Percentiles rank a stretch among this genome's conserved stretches.
Conservation (phyloP, 2,888 invertebrate species). For the Dicycla oo region DNA sequence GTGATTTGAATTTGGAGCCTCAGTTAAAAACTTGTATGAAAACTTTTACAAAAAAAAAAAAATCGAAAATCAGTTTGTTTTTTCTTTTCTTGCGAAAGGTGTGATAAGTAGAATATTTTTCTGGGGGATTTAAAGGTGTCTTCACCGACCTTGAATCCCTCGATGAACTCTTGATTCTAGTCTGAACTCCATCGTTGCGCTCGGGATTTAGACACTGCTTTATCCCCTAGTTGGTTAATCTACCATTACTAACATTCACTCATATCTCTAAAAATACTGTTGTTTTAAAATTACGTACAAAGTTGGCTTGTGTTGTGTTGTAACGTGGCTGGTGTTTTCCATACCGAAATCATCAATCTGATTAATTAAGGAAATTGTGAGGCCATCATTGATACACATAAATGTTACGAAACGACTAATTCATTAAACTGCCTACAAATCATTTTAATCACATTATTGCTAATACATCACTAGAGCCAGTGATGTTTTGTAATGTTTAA, state of each 20-base stretch:
- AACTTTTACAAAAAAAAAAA: not conserved
- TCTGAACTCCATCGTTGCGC: not conserved
- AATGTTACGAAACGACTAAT: conserved; percentile 18
- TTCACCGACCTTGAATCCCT: not conserved
- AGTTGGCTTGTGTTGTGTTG: not conserved
- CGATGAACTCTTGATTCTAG: not conserved
- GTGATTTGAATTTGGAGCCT: not conserved
- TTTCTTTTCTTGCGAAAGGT: not conserved
- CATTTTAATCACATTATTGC: conserved; percentile 11
- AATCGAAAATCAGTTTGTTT: not conserved
- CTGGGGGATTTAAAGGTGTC: not conserved
- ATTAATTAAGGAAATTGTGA: conserved; percentile 30
- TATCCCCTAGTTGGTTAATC: not conserved
- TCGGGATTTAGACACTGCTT: not conserved
- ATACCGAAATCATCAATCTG: conserved; percentile 13
- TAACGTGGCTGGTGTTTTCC: conserved; percentile 13
- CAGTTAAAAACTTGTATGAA: not conserved
- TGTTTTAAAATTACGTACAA: not conserved
- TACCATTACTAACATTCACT: too few relatives aligned
- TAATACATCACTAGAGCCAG: not conserved
- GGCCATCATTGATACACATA: conserved; percentile 11
- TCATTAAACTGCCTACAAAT: conserved; percentile 16
- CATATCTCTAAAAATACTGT: not conserved
- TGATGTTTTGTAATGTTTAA: not conserved
- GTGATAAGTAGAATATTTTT: not conserved